A percentile compares a stretch with the other conserved stretches of the same genome.
Conservation (phyloP, 2,888 invertebrate species). For the Xylocampa areola region DNA sequence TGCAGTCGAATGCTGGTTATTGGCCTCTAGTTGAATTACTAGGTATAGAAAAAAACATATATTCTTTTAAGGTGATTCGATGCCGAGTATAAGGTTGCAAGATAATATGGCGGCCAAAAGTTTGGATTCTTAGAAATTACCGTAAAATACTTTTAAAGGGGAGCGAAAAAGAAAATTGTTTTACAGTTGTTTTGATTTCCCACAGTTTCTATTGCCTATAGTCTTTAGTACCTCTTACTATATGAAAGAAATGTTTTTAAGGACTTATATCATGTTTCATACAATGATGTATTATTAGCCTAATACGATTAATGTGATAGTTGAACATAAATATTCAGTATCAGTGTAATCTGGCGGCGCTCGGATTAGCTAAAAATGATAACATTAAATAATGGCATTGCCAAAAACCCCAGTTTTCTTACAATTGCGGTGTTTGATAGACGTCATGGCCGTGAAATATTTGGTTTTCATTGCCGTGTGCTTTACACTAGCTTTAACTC, state of each 20-base stretch:
- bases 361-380: constrained; percentile 34
- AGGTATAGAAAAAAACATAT: too few species aligned
- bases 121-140: constrained; percentile 84
- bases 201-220: constrained; percentile 63
- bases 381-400: constrained; percentile 28
- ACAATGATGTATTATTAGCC: constrained; percentile 2
- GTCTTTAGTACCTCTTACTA: too few species aligned
- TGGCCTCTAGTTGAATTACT: too few species aligned
- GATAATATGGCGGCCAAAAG: constrained; percentile 82
- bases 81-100: too few species aligned
- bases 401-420: constrained; percentile 47
- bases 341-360: constrained; percentile 22
- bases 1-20: too few species aligned
- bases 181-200: constrained; percentile 75
- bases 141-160: constrained; percentile 79
- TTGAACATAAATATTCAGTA: constrained; percentile 13
- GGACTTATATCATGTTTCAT: constrained; percentile 15
- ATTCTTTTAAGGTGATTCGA: too few species aligned
- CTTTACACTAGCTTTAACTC: constrained; percentile 47
- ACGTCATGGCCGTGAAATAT: constrained; percentile 60
- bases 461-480: constrained; percentile 41
- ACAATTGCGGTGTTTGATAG: constrained; percentile 28
- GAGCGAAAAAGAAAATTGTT: constrained; percentile 72
- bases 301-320: constrained; percentile 22
- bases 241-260: constrained; percentile 38